These are phyloP conservation scores for Andrena marginata DNA, from an alignment of 2,888 invertebrate genomes.

Conservation along the genomic window DNA sequence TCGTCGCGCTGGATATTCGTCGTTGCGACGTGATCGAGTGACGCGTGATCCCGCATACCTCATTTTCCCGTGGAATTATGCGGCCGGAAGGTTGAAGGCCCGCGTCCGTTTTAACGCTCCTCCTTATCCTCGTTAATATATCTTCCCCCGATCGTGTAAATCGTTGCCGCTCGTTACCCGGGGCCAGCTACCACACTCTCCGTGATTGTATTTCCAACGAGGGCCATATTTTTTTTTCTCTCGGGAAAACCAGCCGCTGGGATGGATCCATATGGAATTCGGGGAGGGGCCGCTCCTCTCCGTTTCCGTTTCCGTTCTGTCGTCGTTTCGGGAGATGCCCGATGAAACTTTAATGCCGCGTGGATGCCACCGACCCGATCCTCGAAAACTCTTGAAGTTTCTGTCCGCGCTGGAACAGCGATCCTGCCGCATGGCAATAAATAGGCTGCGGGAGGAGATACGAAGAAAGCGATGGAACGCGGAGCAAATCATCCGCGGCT, in stretches of 20 bases:
- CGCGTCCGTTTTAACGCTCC: constrained; percentile 20
- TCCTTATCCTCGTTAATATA: constrained; percentile 48
- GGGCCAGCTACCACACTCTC: constrained; percentile 32
- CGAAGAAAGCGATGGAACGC: too few relatives aligned
- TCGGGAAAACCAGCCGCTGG: not conserved
- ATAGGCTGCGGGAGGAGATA: too few relatives aligned
- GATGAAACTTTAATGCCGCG: not conserved
- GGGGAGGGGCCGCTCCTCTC: constrained; percentile 3
- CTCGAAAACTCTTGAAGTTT: not conserved
- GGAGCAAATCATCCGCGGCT: too few relatives aligned
- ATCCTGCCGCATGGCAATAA: too few relatives aligned
- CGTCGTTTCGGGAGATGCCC: not conserved
- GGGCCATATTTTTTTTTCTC: constrained; percentile 36
- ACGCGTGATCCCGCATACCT: constrained; percentile 46
- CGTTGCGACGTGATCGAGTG: constrained; percentile 2
- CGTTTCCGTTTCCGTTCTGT: constrained; percentile 33
- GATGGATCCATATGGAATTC: constrained; percentile 14
- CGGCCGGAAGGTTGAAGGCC: constrained; percentile 16
- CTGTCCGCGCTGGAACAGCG: too few relatives aligned
- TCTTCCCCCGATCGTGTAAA: constrained; percentile 51
- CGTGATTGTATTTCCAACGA: constrained; percentile 60
- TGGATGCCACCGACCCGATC: not conserved
- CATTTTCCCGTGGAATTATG: constrained; percentile 43
- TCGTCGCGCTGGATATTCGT: constrained; percentile 35
- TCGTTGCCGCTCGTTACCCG: constrained; percentile 45